Conservation (phyloP, 2,113 vertebrate genomes). For the Mus pahari region DNA sequence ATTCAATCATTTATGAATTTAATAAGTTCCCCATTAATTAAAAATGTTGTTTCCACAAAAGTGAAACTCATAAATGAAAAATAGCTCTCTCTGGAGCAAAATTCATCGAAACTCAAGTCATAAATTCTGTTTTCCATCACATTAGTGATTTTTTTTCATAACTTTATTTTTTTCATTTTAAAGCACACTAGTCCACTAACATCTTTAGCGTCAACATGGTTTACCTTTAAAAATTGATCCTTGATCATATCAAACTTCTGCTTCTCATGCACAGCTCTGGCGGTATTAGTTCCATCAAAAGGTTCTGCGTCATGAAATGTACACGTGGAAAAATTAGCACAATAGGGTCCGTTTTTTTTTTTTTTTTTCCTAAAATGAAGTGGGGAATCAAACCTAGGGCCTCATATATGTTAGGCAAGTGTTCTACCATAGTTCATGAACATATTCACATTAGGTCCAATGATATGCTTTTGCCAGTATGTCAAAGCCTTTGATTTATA, state of each 20-base stretch:
- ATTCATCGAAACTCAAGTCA: slow-evolving; percentile 31
- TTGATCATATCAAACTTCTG: slow-evolving; percentile 94
- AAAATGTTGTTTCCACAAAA: slow-evolving; percentile 46
- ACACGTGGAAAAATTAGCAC: slow-evolving; percentile 57
- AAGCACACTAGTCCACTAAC: slow-evolving; percentile 6
- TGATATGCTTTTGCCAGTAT: slow-evolving; percentile 27
- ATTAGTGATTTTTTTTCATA: slow-evolving; percentile 18
- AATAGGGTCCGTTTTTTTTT: slow-evolving; percentile 1
- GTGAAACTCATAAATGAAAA: slow-evolving; percentile 46
- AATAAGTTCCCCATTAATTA: neutral
- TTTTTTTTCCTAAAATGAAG: too few relatives aligned
- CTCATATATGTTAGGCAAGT: neutral
- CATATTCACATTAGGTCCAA: slow-evolving; percentile 15
- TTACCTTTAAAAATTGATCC: slow-evolving; percentile 92
- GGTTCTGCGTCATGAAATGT: slow-evolving; percentile 90
- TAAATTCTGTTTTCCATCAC: neutral
- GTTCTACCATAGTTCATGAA: neutral
- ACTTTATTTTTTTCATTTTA: slow-evolving; percentile 27
- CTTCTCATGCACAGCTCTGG: slow-evolving; percentile 96
- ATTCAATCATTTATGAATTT: slow-evolving; percentile 38
- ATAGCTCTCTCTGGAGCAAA: slow-evolving; percentile 17
- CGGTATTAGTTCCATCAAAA: slow-evolving; percentile 96
- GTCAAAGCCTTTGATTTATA: slow-evolving; percentile 28
- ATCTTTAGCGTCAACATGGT: slow-evolving; percentile 13
- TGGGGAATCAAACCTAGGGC: neutral